phyloP scores from a whole-genome alignment of 2,113 vertebrate species.

The Turdus rufiventris region DNA sequence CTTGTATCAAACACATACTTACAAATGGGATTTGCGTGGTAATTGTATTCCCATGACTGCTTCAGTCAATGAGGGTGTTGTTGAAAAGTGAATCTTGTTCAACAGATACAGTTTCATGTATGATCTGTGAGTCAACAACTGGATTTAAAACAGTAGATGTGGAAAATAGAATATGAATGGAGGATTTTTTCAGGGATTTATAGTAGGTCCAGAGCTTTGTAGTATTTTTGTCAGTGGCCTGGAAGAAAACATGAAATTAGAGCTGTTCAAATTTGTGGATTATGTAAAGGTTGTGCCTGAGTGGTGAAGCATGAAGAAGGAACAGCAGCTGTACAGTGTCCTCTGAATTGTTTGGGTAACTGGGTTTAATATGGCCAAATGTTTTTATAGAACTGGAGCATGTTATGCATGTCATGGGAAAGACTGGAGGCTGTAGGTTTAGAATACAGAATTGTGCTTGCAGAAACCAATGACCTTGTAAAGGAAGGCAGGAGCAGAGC shows the following conservation, averaged over 20 bases:
- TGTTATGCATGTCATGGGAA: not conserved
- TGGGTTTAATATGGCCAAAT: not conserved
- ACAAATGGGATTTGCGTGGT: not conserved
- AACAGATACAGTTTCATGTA: not conserved
- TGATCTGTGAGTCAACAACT: not conserved
- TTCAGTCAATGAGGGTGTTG: not conserved
- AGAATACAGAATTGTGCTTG: not conserved
- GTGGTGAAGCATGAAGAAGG: slow-evolving; percentile 17
- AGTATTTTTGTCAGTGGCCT: slow-evolving; percentile 35
- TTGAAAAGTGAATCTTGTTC: not conserved
- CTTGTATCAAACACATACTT: not conserved
- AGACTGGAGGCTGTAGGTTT: not conserved
- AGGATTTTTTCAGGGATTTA: not conserved
- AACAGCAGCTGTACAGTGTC: not conserved
- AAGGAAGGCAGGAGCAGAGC: not conserved
- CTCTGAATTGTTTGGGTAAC: not conserved
- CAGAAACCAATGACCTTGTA: not conserved
- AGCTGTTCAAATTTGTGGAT: not conserved
- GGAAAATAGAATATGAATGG: not conserved
- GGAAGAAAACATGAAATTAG: slow-evolving; percentile 5
- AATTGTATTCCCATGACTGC: not conserved
- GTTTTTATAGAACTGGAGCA: not conserved
- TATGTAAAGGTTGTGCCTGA: not conserved
- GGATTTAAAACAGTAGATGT: not conserved
- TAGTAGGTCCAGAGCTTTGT: not conserved